Base-by-base conservation (phyloP, 1,140 invertebrate genomes). In the Microplitis mediator region DNA sequence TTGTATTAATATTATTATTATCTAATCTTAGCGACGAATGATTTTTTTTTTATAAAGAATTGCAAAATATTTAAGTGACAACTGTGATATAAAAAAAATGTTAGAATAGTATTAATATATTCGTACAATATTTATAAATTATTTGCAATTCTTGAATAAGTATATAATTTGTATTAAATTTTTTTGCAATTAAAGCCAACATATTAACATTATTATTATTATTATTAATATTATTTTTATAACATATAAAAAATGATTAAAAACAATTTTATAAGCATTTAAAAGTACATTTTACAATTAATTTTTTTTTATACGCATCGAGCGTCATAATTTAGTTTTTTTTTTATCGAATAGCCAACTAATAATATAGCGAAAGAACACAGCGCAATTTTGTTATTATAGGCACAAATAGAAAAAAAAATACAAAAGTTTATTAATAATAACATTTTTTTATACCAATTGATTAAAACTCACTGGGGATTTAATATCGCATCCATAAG, bases 131-230 rank as follows among this genome's bases (percentile, higher is more conserved):
- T n/a, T 23, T 31, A 34, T 32, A 32, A 61, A 23, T 61, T 31
- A 32, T 13, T 35, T 52, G 65, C 45, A 67, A 67, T 14, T 52
- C 65, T 34, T 67, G 62, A n/a, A n/a, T 65, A 31, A 23, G 14
- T 65, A 23, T 65, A 14, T 45, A 23, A 35, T 67, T 31, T 67
- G 13, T 51, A 35, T 64, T 54, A 16, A 39, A n/a, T 66, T 16
- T 66, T 16, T 36, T 66, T 72, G 50, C 72, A 51, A 69, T 75
- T 16, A 62, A 75, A 75, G 74, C 74, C 66, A 72, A 75, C 70
- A 75, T 72, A 72, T 75, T 66, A 75, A 75, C 74, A 66, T 45
- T 45, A 45, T 45, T 45, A 45, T 45, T 75, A 54, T 64, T 36
- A 62, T 71, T 72, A 71, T 50, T 58, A 66, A 45, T 75, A 70